Evolutionary conservation across 2,888 invertebrate species (phyloP).

Genomic region (Eristalinus aeneus): DNA sequence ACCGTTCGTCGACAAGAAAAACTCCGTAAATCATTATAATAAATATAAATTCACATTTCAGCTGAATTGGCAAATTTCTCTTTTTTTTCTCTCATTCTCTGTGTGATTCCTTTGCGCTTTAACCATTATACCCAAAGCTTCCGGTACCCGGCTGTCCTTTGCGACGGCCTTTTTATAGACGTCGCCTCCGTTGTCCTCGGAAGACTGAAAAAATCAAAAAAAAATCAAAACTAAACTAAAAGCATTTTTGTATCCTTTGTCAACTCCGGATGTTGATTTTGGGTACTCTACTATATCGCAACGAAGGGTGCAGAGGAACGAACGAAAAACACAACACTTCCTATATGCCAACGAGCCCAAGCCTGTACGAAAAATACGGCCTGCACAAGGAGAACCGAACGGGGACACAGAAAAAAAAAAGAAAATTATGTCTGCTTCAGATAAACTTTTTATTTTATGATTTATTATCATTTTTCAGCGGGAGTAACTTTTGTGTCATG

Average conservation of each 20-base stretch:
- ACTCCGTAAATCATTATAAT: conserved; percentile 69
- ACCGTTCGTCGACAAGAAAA: conserved; percentile 27
- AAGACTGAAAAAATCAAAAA: conserved; percentile 11
- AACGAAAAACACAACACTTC: conserved; percentile 48
- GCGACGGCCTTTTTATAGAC: conserved; percentile 47
- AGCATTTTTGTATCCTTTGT: conserved; percentile 70
- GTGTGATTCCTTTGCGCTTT: not conserved
- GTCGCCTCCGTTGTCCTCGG: conserved; percentile 2
- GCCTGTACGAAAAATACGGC: not conserved
- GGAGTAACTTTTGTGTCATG: conserved; percentile 60
- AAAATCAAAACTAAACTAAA: conserved; percentile 65
- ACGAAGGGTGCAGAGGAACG: not conserved
- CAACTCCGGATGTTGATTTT: conserved; percentile 69
- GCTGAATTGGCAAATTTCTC: conserved; percentile 62
- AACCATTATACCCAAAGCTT: not conserved
- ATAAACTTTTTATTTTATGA: conserved; percentile 70
- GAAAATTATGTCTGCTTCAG: conserved; percentile 67
- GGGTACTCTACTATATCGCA: conserved; percentile 28
- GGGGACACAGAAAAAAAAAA: conserved; percentile 24
- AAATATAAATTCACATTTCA: conserved; percentile 70
- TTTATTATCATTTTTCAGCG: conserved; percentile 69
- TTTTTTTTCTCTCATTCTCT: conserved; percentile 24
- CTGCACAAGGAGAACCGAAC: conserved; percentile 16
- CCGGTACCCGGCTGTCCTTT: not conserved
- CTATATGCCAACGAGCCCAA: not conserved